A percentile compares a stretch with the other conserved stretches of the same genome.
Conservation (phyloP, 1,140 invertebrate genomes). For the Dendrolimus kikuchii region DNA sequence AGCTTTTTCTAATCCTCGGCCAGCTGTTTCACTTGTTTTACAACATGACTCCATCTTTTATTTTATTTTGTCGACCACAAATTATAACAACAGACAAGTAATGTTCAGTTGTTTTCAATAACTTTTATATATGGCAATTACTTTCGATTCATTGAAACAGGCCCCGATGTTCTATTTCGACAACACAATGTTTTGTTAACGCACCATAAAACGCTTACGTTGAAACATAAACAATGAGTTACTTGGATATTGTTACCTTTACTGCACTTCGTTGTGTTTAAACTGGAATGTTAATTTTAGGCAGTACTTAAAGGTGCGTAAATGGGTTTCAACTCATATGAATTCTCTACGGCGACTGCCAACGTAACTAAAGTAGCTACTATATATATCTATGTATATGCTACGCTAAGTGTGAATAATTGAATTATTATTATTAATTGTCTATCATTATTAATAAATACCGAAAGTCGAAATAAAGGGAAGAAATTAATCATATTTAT, state of each 20-base stretch:
- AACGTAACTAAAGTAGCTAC: no score
- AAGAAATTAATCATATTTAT: no score
- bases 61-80: no score
- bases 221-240: conserved; percentile 7
- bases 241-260: conserved; percentile 11
- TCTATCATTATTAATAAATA: no score
- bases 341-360: no score
- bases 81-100: neutral
- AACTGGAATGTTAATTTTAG: conserved; percentile 4
- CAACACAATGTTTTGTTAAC: conserved; percentile 8
- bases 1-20: no score
- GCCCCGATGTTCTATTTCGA: conserved; percentile 13
- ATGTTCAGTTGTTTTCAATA: neutral
- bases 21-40: no score
- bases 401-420: no score
- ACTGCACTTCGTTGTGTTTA: neutral
- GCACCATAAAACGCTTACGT: conserved; percentile 11
- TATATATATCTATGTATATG: no score
- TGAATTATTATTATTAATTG: no score
- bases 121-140: neutral
- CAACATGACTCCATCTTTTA: no score
- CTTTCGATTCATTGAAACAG: conserved; percentile 11
- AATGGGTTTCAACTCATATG: conserved; percentile 1
- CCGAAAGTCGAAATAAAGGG: no score
- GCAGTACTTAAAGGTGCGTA: conserved; percentile 4